phyloP scores from a whole-genome alignment of 2,797 vertebrate genomes.

The Gorsachius magnificus region DNA sequence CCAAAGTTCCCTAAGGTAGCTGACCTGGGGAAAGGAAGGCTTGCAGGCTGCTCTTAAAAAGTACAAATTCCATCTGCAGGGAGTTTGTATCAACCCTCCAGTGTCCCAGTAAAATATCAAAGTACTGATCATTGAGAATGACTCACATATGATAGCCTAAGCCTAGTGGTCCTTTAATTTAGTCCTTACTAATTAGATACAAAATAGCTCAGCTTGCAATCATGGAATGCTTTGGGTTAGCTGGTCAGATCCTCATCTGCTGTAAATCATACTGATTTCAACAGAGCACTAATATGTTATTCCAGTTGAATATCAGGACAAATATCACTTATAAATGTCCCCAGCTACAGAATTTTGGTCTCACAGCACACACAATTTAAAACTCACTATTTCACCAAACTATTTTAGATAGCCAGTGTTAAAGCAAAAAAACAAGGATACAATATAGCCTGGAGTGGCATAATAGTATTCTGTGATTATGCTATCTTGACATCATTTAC shows the following conservation, averaged over 20 bases:
- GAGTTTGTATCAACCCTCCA: not conserved
- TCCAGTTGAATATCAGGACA: not conserved
- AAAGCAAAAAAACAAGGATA: not conserved
- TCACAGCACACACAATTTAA: not conserved
- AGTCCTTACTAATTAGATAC: not conserved
- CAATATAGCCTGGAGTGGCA: not conserved
- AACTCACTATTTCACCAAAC: not conserved
- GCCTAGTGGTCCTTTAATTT: not conserved
- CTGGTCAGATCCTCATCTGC: not conserved
- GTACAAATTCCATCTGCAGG: not conserved
- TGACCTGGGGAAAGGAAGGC: not conserved
- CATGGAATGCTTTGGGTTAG: not conserved
- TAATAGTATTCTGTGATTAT: not conserved
- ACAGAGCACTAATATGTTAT: not conserved
- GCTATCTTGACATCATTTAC: constrained; percentile 42
- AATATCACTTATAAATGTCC: not conserved
- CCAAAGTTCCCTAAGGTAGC: not conserved
- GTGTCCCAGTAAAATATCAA: not conserved
- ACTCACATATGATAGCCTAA: not conserved
- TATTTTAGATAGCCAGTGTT: not conserved
- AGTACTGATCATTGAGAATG: not conserved
- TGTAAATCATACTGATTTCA: not conserved
- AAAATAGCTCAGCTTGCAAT: not conserved
- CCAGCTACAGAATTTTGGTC: not conserved
- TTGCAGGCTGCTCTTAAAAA: not conserved